Conservation (phyloP, 53 echinoderm and acorn worm genomes). For the Paracentrotus lividus region DNA sequence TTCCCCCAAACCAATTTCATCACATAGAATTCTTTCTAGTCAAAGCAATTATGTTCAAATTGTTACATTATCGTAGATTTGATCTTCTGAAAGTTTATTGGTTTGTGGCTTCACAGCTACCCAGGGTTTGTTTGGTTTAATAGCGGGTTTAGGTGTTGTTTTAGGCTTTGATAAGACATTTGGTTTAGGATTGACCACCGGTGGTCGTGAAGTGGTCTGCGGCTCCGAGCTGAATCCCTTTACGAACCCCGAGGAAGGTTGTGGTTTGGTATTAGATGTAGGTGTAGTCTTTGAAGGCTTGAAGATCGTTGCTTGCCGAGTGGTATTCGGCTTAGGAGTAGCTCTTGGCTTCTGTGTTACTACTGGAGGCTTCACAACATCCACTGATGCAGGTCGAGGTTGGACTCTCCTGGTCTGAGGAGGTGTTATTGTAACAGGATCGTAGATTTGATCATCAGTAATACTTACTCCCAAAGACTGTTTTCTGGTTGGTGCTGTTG, state of each 20-base stretch:
- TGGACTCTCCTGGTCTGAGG: not conserved
- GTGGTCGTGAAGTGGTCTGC: not conserved
- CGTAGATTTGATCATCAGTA: not conserved
- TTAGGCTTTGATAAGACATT: not conserved
- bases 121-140: not conserved
- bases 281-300: not conserved
- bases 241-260: not conserved
- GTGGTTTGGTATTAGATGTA: not conserved
- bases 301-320: not conserved
- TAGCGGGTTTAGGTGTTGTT: not conserved
- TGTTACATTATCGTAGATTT: too few species aligned
- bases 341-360: too few species aligned
- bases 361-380: not conserved
- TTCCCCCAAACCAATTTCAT: too few species aligned
- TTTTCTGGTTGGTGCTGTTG: not conserved
- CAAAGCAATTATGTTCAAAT: too few species aligned
- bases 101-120: not conserved
- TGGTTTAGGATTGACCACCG: not conserved
- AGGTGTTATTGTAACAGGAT: not conserved
- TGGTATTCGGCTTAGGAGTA: not conserved
- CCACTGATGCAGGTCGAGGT: not conserved
- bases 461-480: not conserved
- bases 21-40: not conserved
- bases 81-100: too few species aligned
- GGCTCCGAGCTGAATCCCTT: not conserved